These are phyloP conservation scores for Sitobion miscanthi DNA, from an alignment of 1,140 invertebrate genomes.

Conservation along the genomic window DNA sequence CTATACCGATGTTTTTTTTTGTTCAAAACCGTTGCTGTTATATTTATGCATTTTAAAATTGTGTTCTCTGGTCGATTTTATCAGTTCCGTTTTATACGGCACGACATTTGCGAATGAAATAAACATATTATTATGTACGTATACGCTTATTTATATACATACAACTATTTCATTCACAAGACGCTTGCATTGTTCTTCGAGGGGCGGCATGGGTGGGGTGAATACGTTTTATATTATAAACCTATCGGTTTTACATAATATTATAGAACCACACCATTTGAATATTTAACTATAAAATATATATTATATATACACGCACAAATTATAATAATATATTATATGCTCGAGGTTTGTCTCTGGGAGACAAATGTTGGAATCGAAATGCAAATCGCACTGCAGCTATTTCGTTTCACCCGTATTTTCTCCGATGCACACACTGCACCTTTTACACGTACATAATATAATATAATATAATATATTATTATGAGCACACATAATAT, in stretches of 20 bases:
- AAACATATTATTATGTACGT: not conserved
- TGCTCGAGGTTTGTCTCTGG: not conserved
- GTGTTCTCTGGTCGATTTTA: not conserved
- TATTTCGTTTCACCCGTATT: not conserved
- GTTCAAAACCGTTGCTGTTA: not conserved
- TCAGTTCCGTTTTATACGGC: not conserved
- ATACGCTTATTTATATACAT: not conserved
- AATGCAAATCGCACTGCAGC: not conserved
- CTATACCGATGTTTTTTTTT: not conserved
- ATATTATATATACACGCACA: not conserved
- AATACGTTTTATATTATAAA: not conserved
- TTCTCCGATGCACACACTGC: not conserved
- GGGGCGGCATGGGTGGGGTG: not conserved
- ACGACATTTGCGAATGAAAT: not conserved
- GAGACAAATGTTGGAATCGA: conserved; percentile 16
- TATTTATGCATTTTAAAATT: conserved; percentile 2
- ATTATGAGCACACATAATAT: not conserved
- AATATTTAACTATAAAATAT: conserved; percentile 29
- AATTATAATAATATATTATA: not conserved
- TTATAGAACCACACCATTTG: conserved; percentile 20
- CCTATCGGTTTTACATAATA: conserved; percentile 11
- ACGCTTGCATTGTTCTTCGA: not conserved
- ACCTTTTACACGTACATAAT: not conserved
- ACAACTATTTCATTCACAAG: not conserved
- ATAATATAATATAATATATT: not conserved